Base-by-base conservation (phyloP, 2,888 invertebrate species). In the Lordiphosa fenestrarum region DNA sequence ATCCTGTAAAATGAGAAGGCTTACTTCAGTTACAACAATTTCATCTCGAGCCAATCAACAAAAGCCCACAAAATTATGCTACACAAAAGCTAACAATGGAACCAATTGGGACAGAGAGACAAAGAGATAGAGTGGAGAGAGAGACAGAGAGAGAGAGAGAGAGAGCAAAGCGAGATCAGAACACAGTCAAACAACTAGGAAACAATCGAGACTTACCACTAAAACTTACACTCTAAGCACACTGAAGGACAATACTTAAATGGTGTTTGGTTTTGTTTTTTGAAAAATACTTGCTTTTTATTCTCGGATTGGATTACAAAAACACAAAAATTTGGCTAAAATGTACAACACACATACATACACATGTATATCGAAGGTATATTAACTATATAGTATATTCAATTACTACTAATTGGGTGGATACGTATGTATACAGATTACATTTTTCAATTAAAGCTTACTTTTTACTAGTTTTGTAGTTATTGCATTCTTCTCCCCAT, bases 1-100 rank as follows among this genome's bases (percentile, higher is more conserved):
- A 92, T 99, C 99, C 98, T 98, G 93, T 88, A 95, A 95, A 91
- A 93, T 91, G 91, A 91, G 89, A 73, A 67, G 75, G 60, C 37
- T 49, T 47, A 53, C 62, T 54, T 68, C 48, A 68, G 42, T 64
- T 50, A 66, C 36, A 37, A 61, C 30, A 37, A 39, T 44, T 37
- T 39, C 37, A 39, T 42, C 12, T 25, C 21, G 36, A 10, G n/a
- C 23, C 12, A 50, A 49, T 39, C 46, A 55, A 19, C 35, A 55
- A 35, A 66, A 35, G 21, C 52, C 59, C 58, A 33, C 30, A 58
- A 25, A 66, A 64, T 37, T 58, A 65, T 52, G 53, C 67, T 66
- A 53, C 40, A 9, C 12, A 66, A 53, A 49, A 39, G 19, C 42
- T 40, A 35, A 49, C n/a, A 58, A 52, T 46, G 51, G 47, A 63